A percentile compares a stretch with the other conserved stretches of the same genome.
Evolutionary conservation across 2,888 invertebrate genomes (phyloP).

Genomic region (Heliconius sara): DNA sequence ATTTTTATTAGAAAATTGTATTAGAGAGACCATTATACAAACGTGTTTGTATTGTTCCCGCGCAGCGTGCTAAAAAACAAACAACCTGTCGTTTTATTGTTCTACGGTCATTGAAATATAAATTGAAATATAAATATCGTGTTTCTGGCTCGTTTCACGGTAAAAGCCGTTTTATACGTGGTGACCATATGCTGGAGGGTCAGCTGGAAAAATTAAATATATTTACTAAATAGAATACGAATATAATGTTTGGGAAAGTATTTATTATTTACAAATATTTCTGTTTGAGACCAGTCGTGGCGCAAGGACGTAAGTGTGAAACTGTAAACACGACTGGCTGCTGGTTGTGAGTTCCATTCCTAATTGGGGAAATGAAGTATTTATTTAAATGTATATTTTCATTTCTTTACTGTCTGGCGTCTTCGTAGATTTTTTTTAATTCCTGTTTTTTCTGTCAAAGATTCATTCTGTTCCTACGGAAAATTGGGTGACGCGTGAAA

Average conservation of each 20-base stretch:
- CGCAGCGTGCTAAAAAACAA: not conserved
- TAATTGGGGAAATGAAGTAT: too few species aligned
- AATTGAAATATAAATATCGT: constrained; percentile 14
- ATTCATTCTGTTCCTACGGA: not conserved
- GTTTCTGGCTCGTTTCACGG: constrained; percentile 7
- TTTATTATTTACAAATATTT: not conserved
- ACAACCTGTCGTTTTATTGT: constrained; percentile 12
- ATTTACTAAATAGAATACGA: not conserved
- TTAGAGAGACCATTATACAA: not conserved
- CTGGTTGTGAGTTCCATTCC: too few species aligned
- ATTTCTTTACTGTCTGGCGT: too few species aligned
- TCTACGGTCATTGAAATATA: not conserved
- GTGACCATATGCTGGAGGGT: not conserved
- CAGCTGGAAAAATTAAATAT: not conserved
- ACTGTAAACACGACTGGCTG: too few species aligned
- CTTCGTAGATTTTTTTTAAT: too few species aligned
- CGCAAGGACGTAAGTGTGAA: too few species aligned
- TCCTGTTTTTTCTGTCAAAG: not conserved
- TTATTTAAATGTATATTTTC: too few species aligned
- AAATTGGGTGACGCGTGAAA: not conserved
- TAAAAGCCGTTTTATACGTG: not conserved
- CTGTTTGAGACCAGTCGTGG: not conserved
- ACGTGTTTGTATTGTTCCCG: not conserved
- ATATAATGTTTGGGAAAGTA: not conserved
- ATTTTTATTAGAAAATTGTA: not conserved